These are phyloP conservation scores for Drosophila suzukii DNA, from an alignment of 1,140 invertebrate genomes.

Conservation along the genomic window DNA sequence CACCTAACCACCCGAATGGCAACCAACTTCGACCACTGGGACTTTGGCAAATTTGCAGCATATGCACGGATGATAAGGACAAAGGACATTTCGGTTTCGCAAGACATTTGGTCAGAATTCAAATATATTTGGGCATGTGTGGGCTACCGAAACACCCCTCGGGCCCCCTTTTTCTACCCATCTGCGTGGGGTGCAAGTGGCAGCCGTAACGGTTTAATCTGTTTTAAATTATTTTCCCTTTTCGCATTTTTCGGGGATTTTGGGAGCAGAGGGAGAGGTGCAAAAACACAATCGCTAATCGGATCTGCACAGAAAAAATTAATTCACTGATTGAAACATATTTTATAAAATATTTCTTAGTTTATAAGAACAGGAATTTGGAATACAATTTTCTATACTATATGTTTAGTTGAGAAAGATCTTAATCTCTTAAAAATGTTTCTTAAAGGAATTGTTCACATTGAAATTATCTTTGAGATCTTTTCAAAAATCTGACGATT, in stretches of 20 bases:
- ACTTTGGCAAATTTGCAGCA: conserved; percentile 76
- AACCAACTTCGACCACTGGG: conserved; percentile 24
- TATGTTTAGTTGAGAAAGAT: too few relatives aligned
- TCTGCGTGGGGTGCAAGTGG: conserved; percentile 71
- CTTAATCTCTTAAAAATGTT: too few relatives aligned
- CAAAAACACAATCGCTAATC: conserved; percentile 41
- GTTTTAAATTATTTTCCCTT: conserved; percentile 78
- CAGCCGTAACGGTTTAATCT: conserved; percentile 81
- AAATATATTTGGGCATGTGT: conserved; percentile 62
- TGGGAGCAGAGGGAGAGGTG: conserved; percentile 23
- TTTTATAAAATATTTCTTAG: too few relatives aligned
- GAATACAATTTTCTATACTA: too few relatives aligned
- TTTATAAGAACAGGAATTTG: too few relatives aligned
- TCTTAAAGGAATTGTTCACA: too few relatives aligned
- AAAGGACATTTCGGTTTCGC: conserved; percentile 64
- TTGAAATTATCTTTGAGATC: too few relatives aligned
- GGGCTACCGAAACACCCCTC: conserved; percentile 19
- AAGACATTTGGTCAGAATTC: conserved; percentile 82
- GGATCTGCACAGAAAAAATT: conserved; percentile 3
- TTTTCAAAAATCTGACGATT: too few relatives aligned
- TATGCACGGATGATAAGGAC: conserved; percentile 66
- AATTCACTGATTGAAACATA: neutral
- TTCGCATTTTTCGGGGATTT: conserved; percentile 24
- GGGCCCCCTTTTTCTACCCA: neutral
- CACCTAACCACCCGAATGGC: conserved; percentile 20